These are phyloP conservation scores for Drosophila burlai DNA, from an alignment of 1,140 invertebrate genomes.

Conservation along the genomic window DNA sequence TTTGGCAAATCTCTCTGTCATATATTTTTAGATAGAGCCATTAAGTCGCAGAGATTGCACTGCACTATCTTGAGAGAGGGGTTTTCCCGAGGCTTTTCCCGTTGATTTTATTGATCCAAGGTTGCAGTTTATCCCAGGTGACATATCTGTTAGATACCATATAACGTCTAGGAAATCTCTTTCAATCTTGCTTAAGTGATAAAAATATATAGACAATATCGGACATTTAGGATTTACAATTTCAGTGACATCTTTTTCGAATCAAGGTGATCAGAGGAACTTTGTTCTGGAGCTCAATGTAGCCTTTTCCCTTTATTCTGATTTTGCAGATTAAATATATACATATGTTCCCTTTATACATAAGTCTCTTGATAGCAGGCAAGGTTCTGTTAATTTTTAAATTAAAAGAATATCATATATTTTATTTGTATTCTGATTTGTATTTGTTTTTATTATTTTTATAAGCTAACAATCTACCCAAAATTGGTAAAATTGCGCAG, in stretches of 20 bases:
- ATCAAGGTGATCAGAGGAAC: neutral
- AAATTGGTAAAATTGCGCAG: conserved; percentile 69
- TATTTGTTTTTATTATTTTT: neutral
- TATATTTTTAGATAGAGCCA: conserved; percentile 27
- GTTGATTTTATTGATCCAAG: neutral
- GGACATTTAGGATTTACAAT: neutral
- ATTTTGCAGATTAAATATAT: no score
- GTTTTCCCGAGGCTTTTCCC: conserved; percentile 10
- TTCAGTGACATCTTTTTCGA: neutral
- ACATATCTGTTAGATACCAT: conserved; percentile 4
- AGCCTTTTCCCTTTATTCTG: no score
- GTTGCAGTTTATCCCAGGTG: conserved; percentile 22
- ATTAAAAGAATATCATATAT: neutral
- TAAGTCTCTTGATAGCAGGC: no score
- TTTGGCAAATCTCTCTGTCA: conserved; percentile 23
- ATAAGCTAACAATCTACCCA: conserved; percentile 31
- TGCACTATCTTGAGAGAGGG: conserved; percentile 39
- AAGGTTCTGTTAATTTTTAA: no score
- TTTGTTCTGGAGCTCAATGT: neutral
- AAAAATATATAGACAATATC: neutral
- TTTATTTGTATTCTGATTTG: conserved; percentile 4
- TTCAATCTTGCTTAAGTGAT: conserved; percentile 8
- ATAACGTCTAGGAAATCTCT: neutral
- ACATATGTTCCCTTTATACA: no score
- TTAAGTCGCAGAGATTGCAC: conserved; percentile 32